Evolutionary conservation across 1,140 invertebrate species (phyloP).

Genomic region (Apocrypta bakeri): DNA sequence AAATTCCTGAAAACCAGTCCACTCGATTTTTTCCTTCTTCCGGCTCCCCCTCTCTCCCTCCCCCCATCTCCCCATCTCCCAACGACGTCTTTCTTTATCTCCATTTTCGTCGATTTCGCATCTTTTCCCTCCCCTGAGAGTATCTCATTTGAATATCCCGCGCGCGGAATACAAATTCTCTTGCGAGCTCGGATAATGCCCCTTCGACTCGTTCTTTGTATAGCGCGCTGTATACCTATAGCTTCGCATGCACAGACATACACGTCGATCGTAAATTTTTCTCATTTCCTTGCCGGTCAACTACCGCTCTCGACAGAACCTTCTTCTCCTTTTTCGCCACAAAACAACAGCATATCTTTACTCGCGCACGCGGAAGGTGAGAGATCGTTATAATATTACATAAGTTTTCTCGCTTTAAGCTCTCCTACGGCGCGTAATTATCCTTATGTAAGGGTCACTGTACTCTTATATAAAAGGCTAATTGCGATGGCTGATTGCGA

Average conservation of each 20-base stretch:
- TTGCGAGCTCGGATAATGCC: background rate
- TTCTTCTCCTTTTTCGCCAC: no score
- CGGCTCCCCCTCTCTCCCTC: no score
- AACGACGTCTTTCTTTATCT: constrained; percentile 16
- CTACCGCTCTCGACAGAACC: no score
- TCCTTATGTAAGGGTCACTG: constrained; percentile 49
- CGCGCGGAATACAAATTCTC: constrained; percentile 35
- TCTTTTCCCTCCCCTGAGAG: background rate
- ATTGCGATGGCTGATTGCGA: no score
- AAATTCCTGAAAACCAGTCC: background rate
- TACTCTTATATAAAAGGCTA: constrained; percentile 43
- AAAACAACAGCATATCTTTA: no score
- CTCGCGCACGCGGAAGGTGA: background rate
- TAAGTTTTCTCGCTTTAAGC: constrained; percentile 31
- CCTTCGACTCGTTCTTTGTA: constrained; percentile 8
- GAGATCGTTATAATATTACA: constrained; percentile 41
- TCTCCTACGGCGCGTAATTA: constrained; percentile 9
- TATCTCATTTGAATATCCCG: constrained; percentile 29
- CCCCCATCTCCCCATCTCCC: background rate
- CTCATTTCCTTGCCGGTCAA: background rate
- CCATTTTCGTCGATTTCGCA: constrained; percentile 28
- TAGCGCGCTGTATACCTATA: background rate
- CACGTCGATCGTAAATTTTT: background rate
- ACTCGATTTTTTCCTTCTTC: constrained; percentile 8
- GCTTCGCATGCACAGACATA: background rate